A percentile compares a stretch with the other conserved stretches of the same genome.
phyloP scores from a whole-genome alignment of 2,888 invertebrate genomes.

The Spatulosminthurus flaviceps region DNA sequence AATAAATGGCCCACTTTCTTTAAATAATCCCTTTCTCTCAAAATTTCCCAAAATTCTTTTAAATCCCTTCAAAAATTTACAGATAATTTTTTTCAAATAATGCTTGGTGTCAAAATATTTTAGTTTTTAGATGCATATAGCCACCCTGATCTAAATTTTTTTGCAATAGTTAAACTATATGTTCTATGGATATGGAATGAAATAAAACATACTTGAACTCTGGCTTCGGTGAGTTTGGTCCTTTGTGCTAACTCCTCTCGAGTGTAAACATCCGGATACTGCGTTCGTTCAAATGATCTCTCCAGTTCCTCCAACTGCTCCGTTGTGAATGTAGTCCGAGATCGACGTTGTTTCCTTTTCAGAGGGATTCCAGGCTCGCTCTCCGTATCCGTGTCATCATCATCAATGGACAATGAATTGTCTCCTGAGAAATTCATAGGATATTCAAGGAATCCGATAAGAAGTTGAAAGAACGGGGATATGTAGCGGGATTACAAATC shows the following conservation, averaged over 20 bases:
- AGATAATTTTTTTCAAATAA: too few relatives aligned
- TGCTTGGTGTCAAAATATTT: too few relatives aligned
- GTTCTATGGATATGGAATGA: too few relatives aligned
- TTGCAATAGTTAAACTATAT: not conserved
- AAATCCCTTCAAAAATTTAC: too few relatives aligned
- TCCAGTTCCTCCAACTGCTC: slow-evolving; percentile 92
- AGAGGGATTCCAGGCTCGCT: slow-evolving; percentile 81
- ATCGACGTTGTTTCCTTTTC: slow-evolving; percentile 89
- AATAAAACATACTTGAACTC: slow-evolving; percentile 75
- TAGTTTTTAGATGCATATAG: too few relatives aligned
- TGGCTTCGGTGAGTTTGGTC: slow-evolving; percentile 82
- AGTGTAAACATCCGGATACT: slow-evolving; percentile 95
- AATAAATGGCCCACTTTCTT: too few relatives aligned
- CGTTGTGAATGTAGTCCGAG: slow-evolving; percentile 91
- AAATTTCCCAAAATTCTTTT: too few relatives aligned
- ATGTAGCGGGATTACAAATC: too few relatives aligned
- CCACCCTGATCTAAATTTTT: too few relatives aligned
- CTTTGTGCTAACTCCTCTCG: slow-evolving; percentile 83
- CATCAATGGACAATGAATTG: not conserved
- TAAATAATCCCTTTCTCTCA: too few relatives aligned
- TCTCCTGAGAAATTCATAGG: slow-evolving; percentile 28
- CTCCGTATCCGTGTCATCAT: slow-evolving; percentile 46
- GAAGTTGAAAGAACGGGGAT: too few relatives aligned
- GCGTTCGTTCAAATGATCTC: slow-evolving; percentile 87
- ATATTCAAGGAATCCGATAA: not conserved